phyloP scores from a whole-genome alignment of 2,113 vertebrate species.

The Gymnocephalus cernua region DNA sequence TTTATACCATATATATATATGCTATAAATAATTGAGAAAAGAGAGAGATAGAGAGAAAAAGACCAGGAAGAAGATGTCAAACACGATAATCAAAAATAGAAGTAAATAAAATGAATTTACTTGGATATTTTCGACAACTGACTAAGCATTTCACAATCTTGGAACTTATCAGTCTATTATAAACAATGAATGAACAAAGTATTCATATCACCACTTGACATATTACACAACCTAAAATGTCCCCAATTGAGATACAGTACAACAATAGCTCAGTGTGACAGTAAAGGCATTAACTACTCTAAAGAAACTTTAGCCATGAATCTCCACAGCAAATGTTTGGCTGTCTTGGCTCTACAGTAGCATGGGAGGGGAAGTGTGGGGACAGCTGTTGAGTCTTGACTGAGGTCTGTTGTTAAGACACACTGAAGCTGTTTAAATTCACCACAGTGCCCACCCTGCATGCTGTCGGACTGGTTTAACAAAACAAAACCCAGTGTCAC shows the following conservation, averaged over 20 bases:
- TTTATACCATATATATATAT: neutral
- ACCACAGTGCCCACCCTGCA: conserved; percentile 55
- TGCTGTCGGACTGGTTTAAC: conserved; percentile 72
- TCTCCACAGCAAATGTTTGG: conserved; percentile 48
- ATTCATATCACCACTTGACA: neutral
- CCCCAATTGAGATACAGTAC: neutral
- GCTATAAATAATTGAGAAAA: neutral
- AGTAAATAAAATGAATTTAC: neutral
- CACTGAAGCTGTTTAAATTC: conserved; percentile 40
- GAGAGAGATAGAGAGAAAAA: neutral
- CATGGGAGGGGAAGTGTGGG: conserved; percentile 17
- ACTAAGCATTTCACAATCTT: neutral
- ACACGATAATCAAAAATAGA: neutral
- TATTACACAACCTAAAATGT: neutral
- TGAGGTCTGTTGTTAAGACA: conserved; percentile 64
- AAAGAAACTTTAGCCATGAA: neutral
- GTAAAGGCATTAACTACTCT: neutral
- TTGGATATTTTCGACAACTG: neutral
- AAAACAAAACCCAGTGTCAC: conserved; percentile 3
- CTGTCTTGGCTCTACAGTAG: conserved; percentile 18
- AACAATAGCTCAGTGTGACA: neutral
- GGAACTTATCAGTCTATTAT: neutral
- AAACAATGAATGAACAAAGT: conserved; percentile 1
- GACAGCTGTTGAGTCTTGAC: conserved; percentile 71
- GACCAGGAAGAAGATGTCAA: neutral